Base-by-base conservation (phyloP, 2,888 invertebrate species). In the Clostera curtula region DNA sequence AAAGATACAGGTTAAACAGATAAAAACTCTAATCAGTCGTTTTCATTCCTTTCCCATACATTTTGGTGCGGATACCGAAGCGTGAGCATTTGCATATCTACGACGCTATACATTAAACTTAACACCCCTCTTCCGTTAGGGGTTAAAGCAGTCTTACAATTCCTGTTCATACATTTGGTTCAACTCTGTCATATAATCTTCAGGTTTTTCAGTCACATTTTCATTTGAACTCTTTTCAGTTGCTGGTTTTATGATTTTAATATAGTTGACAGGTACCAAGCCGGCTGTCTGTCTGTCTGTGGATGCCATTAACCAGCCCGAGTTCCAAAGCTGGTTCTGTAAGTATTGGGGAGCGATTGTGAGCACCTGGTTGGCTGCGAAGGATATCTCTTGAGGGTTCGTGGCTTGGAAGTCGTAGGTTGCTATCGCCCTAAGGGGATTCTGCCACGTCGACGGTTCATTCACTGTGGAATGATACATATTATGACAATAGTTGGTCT, bases 281-380 rank as follows among this genome's bases (percentile, higher is more conserved):
- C 91, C 92, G 0, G 87, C 82, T 9, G 64, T 75, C 23, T 83
- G 85, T 19, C 87, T 85, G 61, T 89, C 87, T 1, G 83, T 59
- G 0, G 85, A 65, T 0, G 88, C 91, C 64, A 89, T 82, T 0
- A 89, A 84, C 91, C 91, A 92, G 2, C 91, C 91, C 0, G 88
- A 85, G 60, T 88, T 88, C 57, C 88, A 86, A 2, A 90, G 67
- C 6, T 85, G 53, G 48, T 90, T 89, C 71, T 98, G 97, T 12
- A 95, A 80, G 41, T 91, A 90, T 58, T 89, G 87, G 1, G 97
- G 97, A 0, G 97, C 97, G 5, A 98, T 75, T 29, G 88, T 85
- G 4, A 98, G 71, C 16, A 87, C 86, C 55, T 96, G 93, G 39
- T 95, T 94, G 27, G 88, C 85, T 40, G 85, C 80, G 56, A 98